phyloP scores from a whole-genome alignment of 2,797 vertebrate species.

The Rhabdomys pumilio region DNA sequence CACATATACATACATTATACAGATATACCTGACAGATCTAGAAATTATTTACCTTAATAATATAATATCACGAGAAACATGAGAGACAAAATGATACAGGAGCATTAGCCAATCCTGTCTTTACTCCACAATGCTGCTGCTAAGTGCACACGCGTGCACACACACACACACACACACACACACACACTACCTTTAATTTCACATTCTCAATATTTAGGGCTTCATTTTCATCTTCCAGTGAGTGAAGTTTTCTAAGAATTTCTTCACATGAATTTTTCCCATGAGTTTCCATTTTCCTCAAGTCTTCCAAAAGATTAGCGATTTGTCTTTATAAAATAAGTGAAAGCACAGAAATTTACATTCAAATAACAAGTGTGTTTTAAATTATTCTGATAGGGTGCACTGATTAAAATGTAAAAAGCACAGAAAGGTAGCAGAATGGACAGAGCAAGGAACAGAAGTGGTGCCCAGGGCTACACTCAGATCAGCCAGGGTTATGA shows the following conservation, averaged over 20 bases:
- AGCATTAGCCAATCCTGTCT: not conserved
- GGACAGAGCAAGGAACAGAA: not conserved
- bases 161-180: not conserved
- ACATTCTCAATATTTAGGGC: slow-evolving; percentile 90
- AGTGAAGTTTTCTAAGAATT: slow-evolving; percentile 89
- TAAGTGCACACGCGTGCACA: not conserved
- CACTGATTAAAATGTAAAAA: not conserved
- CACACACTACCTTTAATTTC: slow-evolving; percentile 91
- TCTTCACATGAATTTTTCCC: slow-evolving; percentile 87
- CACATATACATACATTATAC: not conserved
- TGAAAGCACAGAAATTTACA: slow-evolving; percentile 55
- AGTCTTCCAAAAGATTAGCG: slow-evolving; percentile 87
- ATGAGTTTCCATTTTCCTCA: slow-evolving; percentile 88
- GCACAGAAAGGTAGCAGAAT: slow-evolving; percentile 22
- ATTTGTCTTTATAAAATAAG: slow-evolving; percentile 90
- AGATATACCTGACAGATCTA: not conserved
- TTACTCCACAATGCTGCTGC: slow-evolving; percentile 37
- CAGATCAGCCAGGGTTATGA: slow-evolving; percentile 21
- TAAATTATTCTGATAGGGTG: slow-evolving; percentile 41
- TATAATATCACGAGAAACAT: slow-evolving; percentile 41
- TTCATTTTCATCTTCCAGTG: slow-evolving; percentile 87
- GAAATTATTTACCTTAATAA: slow-evolving; percentile 30
- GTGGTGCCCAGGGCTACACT: not conserved
- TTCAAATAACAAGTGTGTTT: slow-evolving; percentile 49
- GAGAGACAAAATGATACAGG: slow-evolving; percentile 40